Evolutionary conservation across 2,797 vertebrate species (phyloP), one percentile per base, ranked within the genome.

Genomic region (Meriones psammophilus): DNA sequence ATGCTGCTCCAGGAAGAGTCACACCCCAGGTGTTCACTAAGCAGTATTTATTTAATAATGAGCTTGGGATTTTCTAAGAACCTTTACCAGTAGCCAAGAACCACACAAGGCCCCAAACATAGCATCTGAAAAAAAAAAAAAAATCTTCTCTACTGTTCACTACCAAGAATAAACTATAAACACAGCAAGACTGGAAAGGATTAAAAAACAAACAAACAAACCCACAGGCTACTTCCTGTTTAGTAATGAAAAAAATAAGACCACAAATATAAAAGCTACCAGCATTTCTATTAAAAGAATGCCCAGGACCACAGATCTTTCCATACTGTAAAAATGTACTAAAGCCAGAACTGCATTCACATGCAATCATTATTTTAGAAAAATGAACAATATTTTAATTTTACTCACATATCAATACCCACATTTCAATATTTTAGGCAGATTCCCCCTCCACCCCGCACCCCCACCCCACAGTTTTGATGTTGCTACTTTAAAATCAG

Each of bases 171-270:
- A 13, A 85, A 64, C 68, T 62, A 62, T 91, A 68, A 97, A 6
- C 56, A 81, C 54, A 94, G 68, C 20, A 91, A 94, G 73, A 33
- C 68, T 87, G 42, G 88, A 95, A 74, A n/a, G 15, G 79, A 74
- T 88, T 89, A 89, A 50, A 83, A 50, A 50, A 42, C 42, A 42
- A 42, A 42, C 42, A 42, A 42, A 42, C 42, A 50, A 50, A 89
- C 20, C 62, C 17, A 36, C 46, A 91, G 30, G 28, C 13, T 60
- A 60, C 14, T 28, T 78, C 28, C 5, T 81, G 17, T 77, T 76
- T 84, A 69, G 20, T 60, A 92, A 89, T 89, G 15, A 54, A 60
- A 54, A 60, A 71, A 60, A 92, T 26, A 85, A 88, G 42, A 89
- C 33, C 15, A 54, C 73, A 60, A 78, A 83, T 54, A 42, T 18